Evolutionary conservation across 2,888 invertebrate genomes (phyloP).

Genomic region (Amitus sp.): DNA sequence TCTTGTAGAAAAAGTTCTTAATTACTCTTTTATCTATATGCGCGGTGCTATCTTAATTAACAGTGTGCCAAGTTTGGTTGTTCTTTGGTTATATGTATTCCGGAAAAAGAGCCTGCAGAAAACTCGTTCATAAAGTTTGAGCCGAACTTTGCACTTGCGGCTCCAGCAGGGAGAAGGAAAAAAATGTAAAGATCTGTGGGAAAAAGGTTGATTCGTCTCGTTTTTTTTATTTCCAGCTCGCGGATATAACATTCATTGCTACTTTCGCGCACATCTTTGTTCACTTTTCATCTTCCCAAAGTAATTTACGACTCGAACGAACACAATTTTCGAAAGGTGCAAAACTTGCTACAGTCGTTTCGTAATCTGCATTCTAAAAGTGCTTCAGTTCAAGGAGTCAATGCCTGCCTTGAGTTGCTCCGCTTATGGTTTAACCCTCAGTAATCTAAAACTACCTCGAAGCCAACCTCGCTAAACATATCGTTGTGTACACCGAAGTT

Average conservation of each 20-base stretch:
- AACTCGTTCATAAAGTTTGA: background rate
- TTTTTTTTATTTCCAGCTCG: background rate
- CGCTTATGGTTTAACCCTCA: conserved; percentile 3
- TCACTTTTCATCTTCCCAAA: too few relatives aligned
- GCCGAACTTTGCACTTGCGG: background rate
- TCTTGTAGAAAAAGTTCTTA: conserved; percentile 29
- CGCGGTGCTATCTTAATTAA: conserved; percentile 22
- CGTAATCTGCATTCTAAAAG: too few relatives aligned
- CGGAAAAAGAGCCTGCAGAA: background rate
- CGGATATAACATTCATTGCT: background rate
- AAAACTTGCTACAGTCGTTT: too few relatives aligned
- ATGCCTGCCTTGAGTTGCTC: conserved; percentile 1
- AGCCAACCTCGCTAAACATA: conserved; percentile 18
- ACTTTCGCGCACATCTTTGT: background rate
- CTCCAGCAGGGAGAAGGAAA: background rate
- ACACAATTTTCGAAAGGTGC: background rate
- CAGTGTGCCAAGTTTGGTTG: conserved; percentile 4
- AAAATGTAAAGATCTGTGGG: background rate
- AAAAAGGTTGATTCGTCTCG: background rate
- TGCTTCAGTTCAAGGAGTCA: too few relatives aligned
- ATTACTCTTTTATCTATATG: conserved; percentile 22
- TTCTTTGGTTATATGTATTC: conserved; percentile 3
- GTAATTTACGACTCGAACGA: too few relatives aligned
- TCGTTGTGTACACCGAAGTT: conserved; percentile 18
- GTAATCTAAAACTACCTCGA: conserved; percentile 9